Conservation (phyloP, 2,888 invertebrate species). For the Pollenia angustigena region DNA sequence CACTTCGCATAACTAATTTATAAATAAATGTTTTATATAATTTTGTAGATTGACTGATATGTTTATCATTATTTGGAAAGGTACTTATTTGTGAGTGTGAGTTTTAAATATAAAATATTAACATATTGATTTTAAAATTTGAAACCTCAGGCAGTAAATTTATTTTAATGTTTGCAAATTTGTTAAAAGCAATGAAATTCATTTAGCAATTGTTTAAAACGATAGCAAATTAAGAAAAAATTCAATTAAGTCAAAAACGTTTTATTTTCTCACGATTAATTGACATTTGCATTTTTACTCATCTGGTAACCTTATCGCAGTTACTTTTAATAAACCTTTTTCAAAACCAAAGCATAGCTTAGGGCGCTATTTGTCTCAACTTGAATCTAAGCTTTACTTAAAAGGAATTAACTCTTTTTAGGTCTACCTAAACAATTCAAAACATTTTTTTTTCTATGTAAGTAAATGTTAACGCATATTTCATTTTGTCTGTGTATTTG, state of each 20-base stretch:
- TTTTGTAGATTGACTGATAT: neutral
- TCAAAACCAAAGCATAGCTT: slow-evolving; percentile 7
- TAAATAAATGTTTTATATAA: neutral
- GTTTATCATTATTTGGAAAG: neutral
- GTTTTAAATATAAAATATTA: neutral
- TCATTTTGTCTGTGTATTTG: neutral
- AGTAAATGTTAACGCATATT: too few species aligned
- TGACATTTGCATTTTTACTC: too few species aligned
- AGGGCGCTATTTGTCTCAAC: neutral
- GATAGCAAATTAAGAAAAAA: too few species aligned
- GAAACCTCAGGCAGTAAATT: neutral
- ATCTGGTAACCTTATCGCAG: neutral
- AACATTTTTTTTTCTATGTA: too few species aligned
- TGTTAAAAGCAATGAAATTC: neutral
- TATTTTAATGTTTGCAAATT: neutral
- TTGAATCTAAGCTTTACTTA: neutral
- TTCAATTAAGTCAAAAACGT: neutral
- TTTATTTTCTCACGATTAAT: too few species aligned
- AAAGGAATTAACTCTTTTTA: neutral
- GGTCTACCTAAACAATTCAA: neutral
- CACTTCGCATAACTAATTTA: neutral
- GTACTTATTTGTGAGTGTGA: neutral
- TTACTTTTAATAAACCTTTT: neutral
- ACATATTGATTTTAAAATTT: neutral
- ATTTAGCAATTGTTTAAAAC: too few species aligned